Base-by-base conservation (phyloP, 1,140 invertebrate species). In the Physella acuta region DNA sequence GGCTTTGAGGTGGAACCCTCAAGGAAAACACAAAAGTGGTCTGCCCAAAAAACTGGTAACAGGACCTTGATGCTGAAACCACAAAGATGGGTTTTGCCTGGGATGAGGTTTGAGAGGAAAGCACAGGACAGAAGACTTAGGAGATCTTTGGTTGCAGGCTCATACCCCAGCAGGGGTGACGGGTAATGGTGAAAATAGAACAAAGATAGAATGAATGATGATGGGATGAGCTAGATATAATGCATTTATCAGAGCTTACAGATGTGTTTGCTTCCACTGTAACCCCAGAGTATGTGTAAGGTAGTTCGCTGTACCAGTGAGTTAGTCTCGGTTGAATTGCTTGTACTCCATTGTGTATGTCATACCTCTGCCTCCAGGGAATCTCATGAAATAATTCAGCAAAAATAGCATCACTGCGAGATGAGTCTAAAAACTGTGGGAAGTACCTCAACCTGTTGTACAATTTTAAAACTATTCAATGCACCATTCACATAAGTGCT, bases 271-370 rank as follows among this genome's bases (percentile, higher is more conserved):
- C 75, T 76, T 82, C 72, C 56, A 87, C 79, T 28, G 75, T 81
- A 17, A 87, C 72, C 26, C 87, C 87, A 36, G 82, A 84, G 73
- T 87, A 85, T 4, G 81, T 77, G 71, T 87, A 88, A 24, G 85
- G 82, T 71, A 84, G 82, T 49, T 87, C 86, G 16, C 87, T 87
- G 68, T 86, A 84, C 87, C 87, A 88, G 0, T 85, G 83, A 3
- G 87, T 85, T 11, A 88, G 75, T 49, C 87, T 74, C 5, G 86
- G 85, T 64, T 87, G 81, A 34, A 83, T 71, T 64, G 82, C 81
- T 64, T 80, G 81, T 37, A 78, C 75, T 14, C 85, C 86, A 68
- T 79, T 78, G 31, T 78, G 77, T 14, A 83, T 59, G 66, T 82
- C 78, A 56, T 77, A 78, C 37, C 81, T 80, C 68, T 87, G 87